Conservation (phyloP, 2,113 vertebrate species). For the Rhinopomastus cyanomelas region DNA sequence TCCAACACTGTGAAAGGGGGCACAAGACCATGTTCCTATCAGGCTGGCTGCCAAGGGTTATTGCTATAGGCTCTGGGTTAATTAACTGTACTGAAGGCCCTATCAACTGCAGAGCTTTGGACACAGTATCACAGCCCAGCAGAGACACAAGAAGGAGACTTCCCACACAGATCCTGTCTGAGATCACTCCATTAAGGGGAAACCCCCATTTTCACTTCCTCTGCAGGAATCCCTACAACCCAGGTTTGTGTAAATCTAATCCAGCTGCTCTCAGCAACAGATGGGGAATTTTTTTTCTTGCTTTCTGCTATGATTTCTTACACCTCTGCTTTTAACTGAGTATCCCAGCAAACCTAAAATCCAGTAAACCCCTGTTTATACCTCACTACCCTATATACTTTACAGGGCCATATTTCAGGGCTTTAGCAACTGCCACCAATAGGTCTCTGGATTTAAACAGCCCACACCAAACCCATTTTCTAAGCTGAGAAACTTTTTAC, state of each 20-base stretch:
- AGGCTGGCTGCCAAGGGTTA: conserved; percentile 32
- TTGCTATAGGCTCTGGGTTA: conserved; percentile 3
- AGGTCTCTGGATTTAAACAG: background rate
- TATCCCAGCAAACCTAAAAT: background rate
- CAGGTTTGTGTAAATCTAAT: background rate
- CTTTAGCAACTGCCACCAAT: background rate
- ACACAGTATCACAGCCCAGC: conserved; percentile 6
- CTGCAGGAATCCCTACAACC: background rate
- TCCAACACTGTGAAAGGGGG: background rate
- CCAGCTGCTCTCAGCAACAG: background rate
- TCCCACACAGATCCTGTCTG: background rate
- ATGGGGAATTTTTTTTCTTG: background rate
- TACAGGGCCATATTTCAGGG: too few species aligned
- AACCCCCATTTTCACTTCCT: background rate
- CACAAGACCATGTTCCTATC: background rate
- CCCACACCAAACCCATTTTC: background rate
- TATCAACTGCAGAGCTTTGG: background rate
- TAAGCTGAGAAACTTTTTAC: background rate
- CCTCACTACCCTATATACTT: rapidly evolving
- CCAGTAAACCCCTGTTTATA: background rate
- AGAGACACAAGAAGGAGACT: background rate
- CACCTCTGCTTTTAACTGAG: background rate
- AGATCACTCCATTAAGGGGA: background rate
- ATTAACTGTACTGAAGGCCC: conserved; percentile 20
- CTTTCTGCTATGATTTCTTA: background rate